phyloP scores from a whole-genome alignment of 2,888 invertebrate genomes.

The Watsonalla binaria region DNA sequence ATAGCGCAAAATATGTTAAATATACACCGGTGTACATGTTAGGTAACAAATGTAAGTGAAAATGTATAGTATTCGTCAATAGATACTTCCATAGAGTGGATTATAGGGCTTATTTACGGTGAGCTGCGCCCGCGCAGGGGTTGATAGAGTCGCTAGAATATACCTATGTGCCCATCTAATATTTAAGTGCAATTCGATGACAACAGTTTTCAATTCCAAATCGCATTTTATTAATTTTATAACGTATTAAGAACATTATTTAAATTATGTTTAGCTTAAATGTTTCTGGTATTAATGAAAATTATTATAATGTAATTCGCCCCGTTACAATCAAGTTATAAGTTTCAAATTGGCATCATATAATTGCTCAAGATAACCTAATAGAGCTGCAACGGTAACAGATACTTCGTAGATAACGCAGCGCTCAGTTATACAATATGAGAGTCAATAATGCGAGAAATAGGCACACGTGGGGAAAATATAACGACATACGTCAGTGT shows the following conservation, averaged over 20 bases:
- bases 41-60: conserved; percentile 70
- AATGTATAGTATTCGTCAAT: conserved; percentile 70
- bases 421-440: too few species aligned
- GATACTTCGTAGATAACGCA: background rate
- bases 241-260: conserved; percentile 15
- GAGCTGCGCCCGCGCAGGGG: conserved; percentile 16
- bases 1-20: conserved; percentile 66
- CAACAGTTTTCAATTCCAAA: conserved; percentile 32
- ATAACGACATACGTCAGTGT: too few species aligned
- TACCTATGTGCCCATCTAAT: conserved; percentile 32
- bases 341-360: conserved; percentile 25
- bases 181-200: conserved; percentile 46
- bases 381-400: conserved; percentile 5
- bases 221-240: conserved; percentile 42
- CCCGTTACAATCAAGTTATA: conserved; percentile 25
- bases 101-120: conserved; percentile 63
- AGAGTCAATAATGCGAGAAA: too few species aligned
- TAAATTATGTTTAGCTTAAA: conserved; percentile 20
- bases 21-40: conserved; percentile 51
- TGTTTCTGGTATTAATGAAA: conserved; percentile 13
- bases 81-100: conserved; percentile 57
- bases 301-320: conserved; percentile 21
- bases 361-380: conserved; percentile 33
- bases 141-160: conserved; percentile 65
- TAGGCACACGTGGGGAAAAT: too few species aligned